Base-by-base conservation (phyloP, 2,888 invertebrate genomes). In the Calephelis perditalis region DNA sequence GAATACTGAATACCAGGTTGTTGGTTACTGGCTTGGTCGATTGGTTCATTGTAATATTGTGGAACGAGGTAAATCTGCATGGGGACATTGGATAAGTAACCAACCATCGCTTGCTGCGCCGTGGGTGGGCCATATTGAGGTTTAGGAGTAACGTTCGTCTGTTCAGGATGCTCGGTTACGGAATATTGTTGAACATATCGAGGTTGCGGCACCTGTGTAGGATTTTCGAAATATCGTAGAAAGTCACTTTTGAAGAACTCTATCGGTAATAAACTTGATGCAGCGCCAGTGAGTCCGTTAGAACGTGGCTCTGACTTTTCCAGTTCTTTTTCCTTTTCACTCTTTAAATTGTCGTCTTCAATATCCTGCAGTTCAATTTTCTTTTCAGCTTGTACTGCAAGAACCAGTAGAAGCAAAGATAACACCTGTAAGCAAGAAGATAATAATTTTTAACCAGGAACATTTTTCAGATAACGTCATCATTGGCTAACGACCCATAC, bases 311-410 rank as follows among this genome's bases (percentile, higher is more conserved):
- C 81, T 0, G 77, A 64, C 63, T 81, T 80, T 0, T 80, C 81
- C 9, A 70, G 62, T 1, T 84, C 72, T 61, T 78, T 81, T 68
- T 86, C 84, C 66, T 88, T 86, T 77, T 94, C 94, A 68, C 91
- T 92, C 59, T 92, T 91, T 59, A 94, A 78, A 72, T 94, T 94
- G 71, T 95, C 95, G 45, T 92, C 91, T 75, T 96, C 95, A 66
- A 95, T 94, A 78, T 95, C 95, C 76, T 95, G 94, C 57, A 95
- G 83, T 68, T 94, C 92, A 62, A 95, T 91, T 79, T 94, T 94
- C 75, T 93, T 92, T 62, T 94, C 93, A 54, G 84, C 87, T 70
- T 73, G 71, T 57, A 83, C 92, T 64, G 76, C 78, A 55, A 83
- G 66, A 61, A 68, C 74, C 65, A 88, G 67, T 59, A 86, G 72